These are phyloP conservation scores for Corythoichthys haematopterus DNA, from an alignment of 2,113 vertebrate species.

Conservation along the genomic window DNA sequence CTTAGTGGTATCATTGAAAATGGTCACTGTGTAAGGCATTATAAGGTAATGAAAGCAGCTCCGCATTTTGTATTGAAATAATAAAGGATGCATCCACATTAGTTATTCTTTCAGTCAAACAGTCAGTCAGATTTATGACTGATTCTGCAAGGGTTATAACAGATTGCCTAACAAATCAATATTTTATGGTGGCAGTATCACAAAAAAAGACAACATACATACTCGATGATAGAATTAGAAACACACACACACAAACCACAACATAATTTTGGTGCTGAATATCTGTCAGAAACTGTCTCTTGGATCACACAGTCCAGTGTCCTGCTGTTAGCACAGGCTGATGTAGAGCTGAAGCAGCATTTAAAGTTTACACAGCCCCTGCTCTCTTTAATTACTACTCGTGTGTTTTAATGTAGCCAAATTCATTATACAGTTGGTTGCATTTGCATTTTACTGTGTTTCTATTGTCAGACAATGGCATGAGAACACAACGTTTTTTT, in stretches of 20 bases:
- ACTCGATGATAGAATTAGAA: not conserved
- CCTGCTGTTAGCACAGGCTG: not conserved
- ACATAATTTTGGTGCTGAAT: not conserved
- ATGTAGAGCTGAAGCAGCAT: slow-evolving; percentile 2
- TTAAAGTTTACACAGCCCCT: slow-evolving; percentile 1
- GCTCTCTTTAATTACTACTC: slow-evolving; percentile 9
- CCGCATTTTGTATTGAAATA: not conserved
- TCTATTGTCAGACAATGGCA: slow-evolving; percentile 5
- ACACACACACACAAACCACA: too few species aligned
- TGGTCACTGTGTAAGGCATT: not conserved
- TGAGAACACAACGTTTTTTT: not conserved
- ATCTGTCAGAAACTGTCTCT: not conserved
- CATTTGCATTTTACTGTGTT: slow-evolving; percentile 9
- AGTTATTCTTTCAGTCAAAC: slow-evolving; percentile 1
- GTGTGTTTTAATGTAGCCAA: slow-evolving; percentile 7
- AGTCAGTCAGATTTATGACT: not conserved
- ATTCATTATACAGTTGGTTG: slow-evolving; percentile 9
- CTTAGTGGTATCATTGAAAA: not conserved
- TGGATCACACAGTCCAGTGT: not conserved
- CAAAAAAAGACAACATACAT: not conserved
- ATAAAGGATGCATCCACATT: not conserved
- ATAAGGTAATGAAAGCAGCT: not conserved
- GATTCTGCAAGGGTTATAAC: not conserved
- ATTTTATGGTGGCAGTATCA: not conserved
- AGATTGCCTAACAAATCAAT: slow-evolving; percentile 2